These are phyloP conservation scores for Cirrhinus molitorella DNA, from an alignment of 2,797 vertebrate species.

Conservation along the genomic window DNA sequence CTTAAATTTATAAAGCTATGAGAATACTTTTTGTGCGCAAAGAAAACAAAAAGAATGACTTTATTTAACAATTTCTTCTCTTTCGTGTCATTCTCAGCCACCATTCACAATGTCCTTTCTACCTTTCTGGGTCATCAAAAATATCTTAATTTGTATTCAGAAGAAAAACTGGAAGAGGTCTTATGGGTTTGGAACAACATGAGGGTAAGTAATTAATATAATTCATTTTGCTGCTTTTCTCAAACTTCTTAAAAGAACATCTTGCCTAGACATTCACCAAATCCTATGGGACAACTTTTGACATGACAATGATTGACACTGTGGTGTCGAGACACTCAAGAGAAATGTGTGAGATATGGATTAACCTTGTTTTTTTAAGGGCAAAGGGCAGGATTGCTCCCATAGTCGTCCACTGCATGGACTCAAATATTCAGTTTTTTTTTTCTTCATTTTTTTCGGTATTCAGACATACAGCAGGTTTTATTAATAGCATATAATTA, in stretches of 20 bases:
- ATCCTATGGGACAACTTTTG: neutral
- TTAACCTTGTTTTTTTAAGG: slow-evolving; percentile 59
- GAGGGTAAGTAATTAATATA: no score
- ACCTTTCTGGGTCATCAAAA: no score
- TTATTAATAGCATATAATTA: neutral
- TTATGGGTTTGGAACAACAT: no score
- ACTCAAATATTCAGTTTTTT: slow-evolving; percentile 11
- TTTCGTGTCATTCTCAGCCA: no score
- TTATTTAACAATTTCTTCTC: no score
- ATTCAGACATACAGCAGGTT: neutral
- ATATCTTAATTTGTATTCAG: no score
- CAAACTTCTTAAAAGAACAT: neutral
- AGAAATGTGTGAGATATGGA: slow-evolving; percentile 57
- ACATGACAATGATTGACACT: slow-evolving; percentile 48
- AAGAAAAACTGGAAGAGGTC: no score
- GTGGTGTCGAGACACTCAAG: slow-evolving; percentile 43
- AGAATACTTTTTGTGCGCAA: no score
- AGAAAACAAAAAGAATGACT: no score
- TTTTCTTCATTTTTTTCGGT: neutral
- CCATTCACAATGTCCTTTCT: no score
- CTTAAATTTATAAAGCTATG: no score
- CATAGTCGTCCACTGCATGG: slow-evolving; percentile 23
- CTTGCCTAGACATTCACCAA: neutral
- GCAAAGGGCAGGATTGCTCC: slow-evolving; percentile 48
- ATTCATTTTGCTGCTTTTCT: neutral